These are phyloP conservation scores for Pseudopipra pipra DNA, from an alignment of 2,113 vertebrate species.

Conservation along the genomic window DNA sequence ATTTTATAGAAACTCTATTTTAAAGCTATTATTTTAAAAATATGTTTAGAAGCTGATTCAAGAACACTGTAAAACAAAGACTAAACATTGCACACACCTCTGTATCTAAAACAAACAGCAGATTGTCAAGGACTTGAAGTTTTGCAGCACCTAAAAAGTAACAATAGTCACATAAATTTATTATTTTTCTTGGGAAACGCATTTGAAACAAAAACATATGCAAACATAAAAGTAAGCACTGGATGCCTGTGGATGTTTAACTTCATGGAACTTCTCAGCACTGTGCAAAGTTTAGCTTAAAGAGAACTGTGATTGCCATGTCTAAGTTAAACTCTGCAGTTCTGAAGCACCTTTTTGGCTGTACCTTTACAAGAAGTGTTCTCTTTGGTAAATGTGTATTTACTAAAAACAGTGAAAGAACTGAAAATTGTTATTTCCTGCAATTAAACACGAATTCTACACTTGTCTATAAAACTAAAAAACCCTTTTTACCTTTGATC, in stretches of 20 bases:
- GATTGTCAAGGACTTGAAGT: constrained; percentile 83
- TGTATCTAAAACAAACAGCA: constrained; percentile 87
- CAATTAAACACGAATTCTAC: background rate
- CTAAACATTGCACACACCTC: constrained; percentile 74
- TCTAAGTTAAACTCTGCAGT: background rate
- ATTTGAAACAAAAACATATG: background rate
- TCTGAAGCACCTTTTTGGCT: background rate
- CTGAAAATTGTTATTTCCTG: background rate
- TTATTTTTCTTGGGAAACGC: background rate
- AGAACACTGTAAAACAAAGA: background rate
- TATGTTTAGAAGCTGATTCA: background rate
- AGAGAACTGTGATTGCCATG: background rate
- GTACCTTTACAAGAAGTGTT: background rate
- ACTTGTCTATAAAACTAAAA: background rate
- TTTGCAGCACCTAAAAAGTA: constrained; percentile 81
- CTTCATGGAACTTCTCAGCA: background rate
- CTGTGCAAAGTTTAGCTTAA: background rate
- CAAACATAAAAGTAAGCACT: background rate
- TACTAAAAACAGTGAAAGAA: background rate
- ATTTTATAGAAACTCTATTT: background rate
- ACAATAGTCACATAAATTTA: background rate
- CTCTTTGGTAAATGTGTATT: background rate
- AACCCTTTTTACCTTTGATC: constrained; percentile 79
- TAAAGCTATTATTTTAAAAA: background rate
- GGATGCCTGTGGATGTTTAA: background rate